These are phyloP conservation scores for Tragulus kanchil DNA, from an alignment of 2,113 vertebrate species.

Conservation along the genomic window DNA sequence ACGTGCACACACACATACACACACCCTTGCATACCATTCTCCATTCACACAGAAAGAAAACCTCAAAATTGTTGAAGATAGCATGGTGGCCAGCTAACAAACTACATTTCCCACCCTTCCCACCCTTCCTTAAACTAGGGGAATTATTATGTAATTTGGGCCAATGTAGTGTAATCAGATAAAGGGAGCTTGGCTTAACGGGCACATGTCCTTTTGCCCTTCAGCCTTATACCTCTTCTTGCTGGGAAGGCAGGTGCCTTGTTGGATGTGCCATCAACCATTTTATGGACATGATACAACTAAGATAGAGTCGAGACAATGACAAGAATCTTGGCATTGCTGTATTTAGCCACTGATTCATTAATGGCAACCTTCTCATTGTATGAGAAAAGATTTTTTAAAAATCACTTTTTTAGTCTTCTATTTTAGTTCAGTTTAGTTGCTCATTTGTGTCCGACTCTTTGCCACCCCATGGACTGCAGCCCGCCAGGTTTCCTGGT, in stretches of 20 bases:
- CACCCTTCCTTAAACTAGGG: not conserved
- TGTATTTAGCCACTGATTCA: not conserved
- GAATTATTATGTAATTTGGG: not conserved
- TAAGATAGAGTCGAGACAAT: not conserved
- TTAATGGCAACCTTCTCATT: not conserved
- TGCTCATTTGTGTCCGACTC: too few species aligned
- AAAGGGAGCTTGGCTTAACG: not conserved
- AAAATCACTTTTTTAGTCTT: not conserved
- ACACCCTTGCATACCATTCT: not conserved
- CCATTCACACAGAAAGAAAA: not conserved
- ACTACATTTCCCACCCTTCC: not conserved
- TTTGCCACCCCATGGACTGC: too few species aligned
- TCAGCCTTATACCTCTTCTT: not conserved
- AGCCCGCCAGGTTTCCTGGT: too few species aligned
- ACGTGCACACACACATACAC: not conserved
- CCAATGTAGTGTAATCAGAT: not conserved
- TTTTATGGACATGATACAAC: not conserved
- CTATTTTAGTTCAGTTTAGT: not conserved
- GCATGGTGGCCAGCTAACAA: not conserved
- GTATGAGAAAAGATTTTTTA: not conserved
- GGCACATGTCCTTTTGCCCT: not conserved
- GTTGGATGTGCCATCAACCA: not conserved
- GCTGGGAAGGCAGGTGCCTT: not conserved
- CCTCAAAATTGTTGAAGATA: not conserved
- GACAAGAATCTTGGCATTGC: not conserved